Percentiles rank a stretch among this genome's conserved stretches.
These are phyloP conservation scores for Pherbina coryleti DNA, from an alignment of 2,888 invertebrate species.

Conservation along the genomic window DNA sequence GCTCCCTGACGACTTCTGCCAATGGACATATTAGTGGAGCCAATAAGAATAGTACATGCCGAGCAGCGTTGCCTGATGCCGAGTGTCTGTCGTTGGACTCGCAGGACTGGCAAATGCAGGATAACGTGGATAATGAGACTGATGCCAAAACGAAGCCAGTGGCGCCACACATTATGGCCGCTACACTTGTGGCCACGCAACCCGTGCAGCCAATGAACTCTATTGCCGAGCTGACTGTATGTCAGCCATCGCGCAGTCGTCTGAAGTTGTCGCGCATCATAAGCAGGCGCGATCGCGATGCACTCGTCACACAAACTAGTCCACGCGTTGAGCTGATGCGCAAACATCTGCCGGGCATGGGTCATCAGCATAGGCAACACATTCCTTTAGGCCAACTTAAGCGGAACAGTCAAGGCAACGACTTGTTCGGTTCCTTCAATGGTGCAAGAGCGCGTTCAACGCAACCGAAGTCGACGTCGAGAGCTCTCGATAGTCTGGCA, in stretches of 20 bases:
- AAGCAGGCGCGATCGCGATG: conserved; percentile 55
- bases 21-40: conserved; percentile 41
- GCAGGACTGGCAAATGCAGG: conserved; percentile 27
- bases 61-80: conserved; percentile 24
- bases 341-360: conserved; percentile 41
- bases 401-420: not conserved
- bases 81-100: conserved; percentile 43
- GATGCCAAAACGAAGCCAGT: conserved; percentile 48
- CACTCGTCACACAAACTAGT: conserved; percentile 36
- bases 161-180: conserved; percentile 45
- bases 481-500: conserved; percentile 44
- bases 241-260: conserved; percentile 49
- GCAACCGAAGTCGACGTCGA: conserved; percentile 32
- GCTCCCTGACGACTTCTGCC: conserved; percentile 47
- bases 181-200: conserved; percentile 45
- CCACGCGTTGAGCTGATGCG: conserved; percentile 49
- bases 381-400: not conserved
- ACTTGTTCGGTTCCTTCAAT: not conserved
- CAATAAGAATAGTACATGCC: conserved; percentile 46
- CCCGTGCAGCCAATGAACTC: conserved; percentile 49
- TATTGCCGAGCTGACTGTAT: conserved; percentile 47
- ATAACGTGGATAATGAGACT: conserved; percentile 49
- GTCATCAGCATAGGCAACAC: conserved; percentile 20
- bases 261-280: conserved; percentile 62
- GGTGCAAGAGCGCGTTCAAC: not conserved